phyloP scores from a whole-genome alignment of 2,113 vertebrate genomes.

The Abramis brama region DNA sequence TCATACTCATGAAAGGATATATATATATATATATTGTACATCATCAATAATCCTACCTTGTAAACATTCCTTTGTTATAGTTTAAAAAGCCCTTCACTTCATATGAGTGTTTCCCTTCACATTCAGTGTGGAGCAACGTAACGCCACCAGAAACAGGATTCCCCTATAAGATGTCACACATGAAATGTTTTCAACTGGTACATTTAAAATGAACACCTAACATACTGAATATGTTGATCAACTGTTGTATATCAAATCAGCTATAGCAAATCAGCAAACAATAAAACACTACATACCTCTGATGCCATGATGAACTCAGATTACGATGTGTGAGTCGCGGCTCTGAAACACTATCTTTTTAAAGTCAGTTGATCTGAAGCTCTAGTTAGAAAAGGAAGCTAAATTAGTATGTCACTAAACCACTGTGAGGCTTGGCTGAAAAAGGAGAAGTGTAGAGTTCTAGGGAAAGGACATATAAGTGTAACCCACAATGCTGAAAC shows the following conservation, averaged over 20 bases:
- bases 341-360: not conserved
- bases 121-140: not conserved
- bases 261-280: not conserved
- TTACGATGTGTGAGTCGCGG: not conserved
- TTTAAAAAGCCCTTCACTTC: conserved; percentile 33
- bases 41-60: not conserved
- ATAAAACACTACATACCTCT: not conserved
- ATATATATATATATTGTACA: too few species aligned
- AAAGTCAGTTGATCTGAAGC: not conserved
- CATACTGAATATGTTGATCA: not conserved
- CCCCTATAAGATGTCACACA: conserved; percentile 15
- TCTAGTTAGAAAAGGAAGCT: not conserved
- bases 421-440: not conserved
- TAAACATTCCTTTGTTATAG: conserved; percentile 13
- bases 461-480: not conserved
- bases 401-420: not conserved
- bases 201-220: not conserved
- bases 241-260: not conserved
- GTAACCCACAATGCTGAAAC: not conserved
- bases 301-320: conserved; percentile 18
- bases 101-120: conserved; percentile 30
- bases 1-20: too few species aligned
- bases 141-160: not conserved
- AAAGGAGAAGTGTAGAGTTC: not conserved
- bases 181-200: not conserved